These are phyloP conservation scores for Myoxocephalus aenaeus DNA, from an alignment of 2,797 vertebrate species.

Conservation along the genomic window DNA sequence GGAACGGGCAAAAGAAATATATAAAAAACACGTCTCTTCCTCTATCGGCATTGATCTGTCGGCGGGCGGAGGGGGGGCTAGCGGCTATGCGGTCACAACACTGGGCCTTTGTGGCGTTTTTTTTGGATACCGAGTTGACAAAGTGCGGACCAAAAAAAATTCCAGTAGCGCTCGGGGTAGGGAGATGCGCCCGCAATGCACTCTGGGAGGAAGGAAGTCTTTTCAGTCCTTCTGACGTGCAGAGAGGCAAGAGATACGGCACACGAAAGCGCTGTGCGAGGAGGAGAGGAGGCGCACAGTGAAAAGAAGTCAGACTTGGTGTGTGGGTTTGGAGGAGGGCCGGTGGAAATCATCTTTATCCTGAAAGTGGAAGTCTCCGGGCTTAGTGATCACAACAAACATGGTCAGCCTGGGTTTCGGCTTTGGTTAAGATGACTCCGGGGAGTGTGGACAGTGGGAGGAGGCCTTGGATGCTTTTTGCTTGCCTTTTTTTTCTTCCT, in stretches of 20 bases:
- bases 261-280: conserved; percentile 29
- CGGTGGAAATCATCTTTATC: conserved; percentile 65
- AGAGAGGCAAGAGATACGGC: conserved; percentile 10
- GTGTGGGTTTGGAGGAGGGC: conserved; percentile 67
- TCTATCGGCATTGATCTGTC: conserved; percentile 51
- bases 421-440: conserved; percentile 72
- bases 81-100: conserved; percentile 18
- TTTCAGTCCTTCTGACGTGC: conserved; percentile 17
- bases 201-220: conserved; percentile 32
- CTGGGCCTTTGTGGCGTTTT: conserved; percentile 6
- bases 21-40: conserved; percentile 44
- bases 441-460: conserved; percentile 65
- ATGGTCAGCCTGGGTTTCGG: conserved; percentile 50
- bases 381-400: conserved; percentile 69
- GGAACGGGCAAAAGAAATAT: conserved; percentile 59
- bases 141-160: conserved; percentile 16
- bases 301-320: conserved; percentile 48
- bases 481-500: conserved; percentile 17
- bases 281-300: conserved; percentile 14
- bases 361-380: conserved; percentile 59
- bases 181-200: conserved; percentile 21
- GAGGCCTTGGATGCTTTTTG: conserved; percentile 59
- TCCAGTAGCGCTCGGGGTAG: background rate
- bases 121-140: conserved; percentile 34
- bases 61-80: conserved; percentile 8